Evolutionary conservation across 2,113 vertebrate genomes (phyloP), one percentile per base, ranked within the genome.

Genomic region (Pollachius pollachius): DNA sequence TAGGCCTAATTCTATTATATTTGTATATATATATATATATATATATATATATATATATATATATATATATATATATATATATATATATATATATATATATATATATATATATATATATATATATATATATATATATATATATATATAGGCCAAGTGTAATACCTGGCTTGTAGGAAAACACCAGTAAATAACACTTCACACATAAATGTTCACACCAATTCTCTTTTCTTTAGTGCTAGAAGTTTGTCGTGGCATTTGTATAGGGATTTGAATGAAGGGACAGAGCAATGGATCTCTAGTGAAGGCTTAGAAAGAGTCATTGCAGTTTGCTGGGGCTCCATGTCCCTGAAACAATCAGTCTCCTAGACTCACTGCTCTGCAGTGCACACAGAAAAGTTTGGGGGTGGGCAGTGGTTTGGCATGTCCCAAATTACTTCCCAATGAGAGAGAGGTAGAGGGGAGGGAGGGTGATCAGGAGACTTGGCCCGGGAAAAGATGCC

Each of bases 351-450:
- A 48, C 25, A 25, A 60, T 11, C 23, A 7, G 19, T 30, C 60
- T 74, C 19, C 37, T 41, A 6, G 37, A 41, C 37, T 41, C 37
- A 41, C 37, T 4, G 11, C 11, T 11, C 37, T 41, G 37, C 37
- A 41, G 37, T 8, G 37, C 5, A 41, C 5, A 6, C 11, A 11
- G 37, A 11, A 41, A 41, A 41, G 25, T 67, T 68, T 64, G 54
- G 48, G 65, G 64, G 57, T 56, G 25, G 68, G 64, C 63, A n/a
- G 17, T 60, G 60, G 62, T 72, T 79, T 76, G 77, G 69, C 77
- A 77, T 77, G 69, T 73, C 58, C 67, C 74, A 72, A 72, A 82
- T 71, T 62, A 76, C 68, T 60, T n/a, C 25, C 34, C 59, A 17
- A 41, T 69, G 67, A 69, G 15, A 70, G 8, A 72, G 27, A 59